A percentile compares a stretch with the other conserved stretches of the same genome.
phyloP scores from a whole-genome alignment of 35 echinoderm and acorn worm genomes.

The Heliocidaris tuberculata region DNA sequence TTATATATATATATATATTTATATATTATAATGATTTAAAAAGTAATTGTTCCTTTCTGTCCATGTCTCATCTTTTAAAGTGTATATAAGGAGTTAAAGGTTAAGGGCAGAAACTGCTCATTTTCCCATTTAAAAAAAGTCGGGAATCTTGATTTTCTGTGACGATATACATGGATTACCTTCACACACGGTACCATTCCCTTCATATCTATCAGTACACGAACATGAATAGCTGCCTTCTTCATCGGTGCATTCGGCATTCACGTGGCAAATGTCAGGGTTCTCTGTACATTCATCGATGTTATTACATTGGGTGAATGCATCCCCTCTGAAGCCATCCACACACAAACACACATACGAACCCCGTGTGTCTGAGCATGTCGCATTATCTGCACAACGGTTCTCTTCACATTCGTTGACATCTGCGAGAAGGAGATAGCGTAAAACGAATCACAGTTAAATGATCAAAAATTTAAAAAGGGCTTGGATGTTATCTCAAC shows the following conservation, averaged over 20 bases:
- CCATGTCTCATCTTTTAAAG: no score
- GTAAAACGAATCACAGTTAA: not conserved
- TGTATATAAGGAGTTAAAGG: no score
- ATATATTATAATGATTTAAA: no score
- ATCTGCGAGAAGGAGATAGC: constrained; percentile 5
- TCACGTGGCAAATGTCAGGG: not conserved
- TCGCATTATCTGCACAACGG: not conserved
- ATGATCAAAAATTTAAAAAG: no score
- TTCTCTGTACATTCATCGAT: not conserved
- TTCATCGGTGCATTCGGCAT: not conserved
- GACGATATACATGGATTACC: not conserved
- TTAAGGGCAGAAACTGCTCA: no score
- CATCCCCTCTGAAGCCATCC: not conserved
- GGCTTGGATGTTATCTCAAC: no score
- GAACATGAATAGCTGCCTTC: not conserved
- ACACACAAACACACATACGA: not conserved
- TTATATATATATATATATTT: no score
- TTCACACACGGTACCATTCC: not conserved
- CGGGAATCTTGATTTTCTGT: no score
- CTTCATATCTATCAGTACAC: not conserved
- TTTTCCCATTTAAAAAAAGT: no score
- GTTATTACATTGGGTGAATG: not conserved
- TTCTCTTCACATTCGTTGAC: not conserved
- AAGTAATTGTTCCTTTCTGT: no score
- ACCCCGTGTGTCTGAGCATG: not conserved